Evolutionary conservation across 2,113 vertebrate species (phyloP).

Genomic region (Platichthys flesus): DNA sequence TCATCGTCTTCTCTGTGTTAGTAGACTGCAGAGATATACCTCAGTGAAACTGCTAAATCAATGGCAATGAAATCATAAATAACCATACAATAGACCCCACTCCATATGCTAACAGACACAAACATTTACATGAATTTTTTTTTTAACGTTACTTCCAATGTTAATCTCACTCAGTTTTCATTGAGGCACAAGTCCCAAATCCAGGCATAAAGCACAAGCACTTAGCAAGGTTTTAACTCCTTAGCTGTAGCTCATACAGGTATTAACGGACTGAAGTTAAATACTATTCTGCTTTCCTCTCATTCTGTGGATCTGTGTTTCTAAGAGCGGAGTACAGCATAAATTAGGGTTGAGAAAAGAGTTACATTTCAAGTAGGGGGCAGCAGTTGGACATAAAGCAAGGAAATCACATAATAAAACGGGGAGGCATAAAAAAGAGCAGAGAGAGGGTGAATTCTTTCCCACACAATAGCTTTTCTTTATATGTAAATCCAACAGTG

Average conservation of each 20-base stretch:
- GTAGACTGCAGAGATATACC: conserved; percentile 25
- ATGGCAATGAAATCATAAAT: conserved; percentile 49
- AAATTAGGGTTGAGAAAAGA: conserved; percentile 34
- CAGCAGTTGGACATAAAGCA: conserved; percentile 46
- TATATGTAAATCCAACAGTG: conserved; percentile 22
- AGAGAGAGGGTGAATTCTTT: conserved; percentile 4
- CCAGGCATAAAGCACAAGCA: conserved; percentile 10
- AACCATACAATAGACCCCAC: conserved; percentile 37
- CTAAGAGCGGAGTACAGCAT: conserved; percentile 3
- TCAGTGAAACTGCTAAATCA: conserved; percentile 55
- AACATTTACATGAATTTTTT: conserved; percentile 49
- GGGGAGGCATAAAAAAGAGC: conserved; percentile 19
- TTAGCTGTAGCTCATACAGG: conserved; percentile 29
- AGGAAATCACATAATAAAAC: conserved; percentile 60
- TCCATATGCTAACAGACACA: conserved; percentile 24
- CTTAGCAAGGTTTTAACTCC: conserved; percentile 20
- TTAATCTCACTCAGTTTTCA: conserved; percentile 9
- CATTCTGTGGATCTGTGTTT: background rate
- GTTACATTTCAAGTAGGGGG: conserved; percentile 35
- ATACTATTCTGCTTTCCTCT: conserved; percentile 19
- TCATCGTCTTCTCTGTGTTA: conserved; percentile 9
- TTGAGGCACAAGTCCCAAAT: background rate
- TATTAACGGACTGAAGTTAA: conserved; percentile 13
- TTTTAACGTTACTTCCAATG: conserved; percentile 1
- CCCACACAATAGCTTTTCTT: background rate